These are phyloP conservation scores for Chiloscyllium punctatum DNA, from an alignment of 2,797 vertebrate species.

Conservation along the genomic window DNA sequence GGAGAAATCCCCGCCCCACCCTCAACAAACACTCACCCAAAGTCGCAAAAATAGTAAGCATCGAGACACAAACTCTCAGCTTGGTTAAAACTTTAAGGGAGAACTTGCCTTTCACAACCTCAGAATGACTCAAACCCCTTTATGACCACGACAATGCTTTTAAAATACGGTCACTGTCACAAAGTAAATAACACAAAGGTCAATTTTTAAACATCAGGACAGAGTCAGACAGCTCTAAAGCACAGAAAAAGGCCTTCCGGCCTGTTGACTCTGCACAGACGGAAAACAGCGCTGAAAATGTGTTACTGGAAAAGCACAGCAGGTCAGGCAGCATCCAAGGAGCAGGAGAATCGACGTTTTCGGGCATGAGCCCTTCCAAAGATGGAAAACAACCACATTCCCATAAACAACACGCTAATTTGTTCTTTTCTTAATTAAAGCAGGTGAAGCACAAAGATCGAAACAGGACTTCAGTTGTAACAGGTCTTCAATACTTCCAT, in stretches of 20 bases:
- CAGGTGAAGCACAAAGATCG: not conserved
- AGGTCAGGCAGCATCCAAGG: no score
- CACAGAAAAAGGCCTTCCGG: no score
- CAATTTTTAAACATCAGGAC: not conserved
- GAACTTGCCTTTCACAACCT: not conserved
- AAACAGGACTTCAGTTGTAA: not conserved
- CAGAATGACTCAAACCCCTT: not conserved
- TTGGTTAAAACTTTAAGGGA: not conserved
- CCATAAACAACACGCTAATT: not conserved
- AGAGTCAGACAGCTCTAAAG: no score
- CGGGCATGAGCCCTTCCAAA: no score
- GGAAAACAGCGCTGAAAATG: no score
- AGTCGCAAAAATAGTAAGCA: not conserved
- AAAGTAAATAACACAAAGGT: not conserved
- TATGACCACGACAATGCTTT: no score
- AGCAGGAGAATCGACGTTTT: no score
- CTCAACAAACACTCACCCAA: not conserved
- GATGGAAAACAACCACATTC: not conserved
- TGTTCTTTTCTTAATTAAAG: not conserved
- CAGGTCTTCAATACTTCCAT: no score
- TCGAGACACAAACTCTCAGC: not conserved
- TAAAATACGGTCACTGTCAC: not conserved
- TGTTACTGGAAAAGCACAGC: no score
- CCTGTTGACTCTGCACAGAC: no score
- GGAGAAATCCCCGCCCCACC: not conserved